phyloP scores from a whole-genome alignment of 2,888 invertebrate species.

The Meiosimyza decipiens region DNA sequence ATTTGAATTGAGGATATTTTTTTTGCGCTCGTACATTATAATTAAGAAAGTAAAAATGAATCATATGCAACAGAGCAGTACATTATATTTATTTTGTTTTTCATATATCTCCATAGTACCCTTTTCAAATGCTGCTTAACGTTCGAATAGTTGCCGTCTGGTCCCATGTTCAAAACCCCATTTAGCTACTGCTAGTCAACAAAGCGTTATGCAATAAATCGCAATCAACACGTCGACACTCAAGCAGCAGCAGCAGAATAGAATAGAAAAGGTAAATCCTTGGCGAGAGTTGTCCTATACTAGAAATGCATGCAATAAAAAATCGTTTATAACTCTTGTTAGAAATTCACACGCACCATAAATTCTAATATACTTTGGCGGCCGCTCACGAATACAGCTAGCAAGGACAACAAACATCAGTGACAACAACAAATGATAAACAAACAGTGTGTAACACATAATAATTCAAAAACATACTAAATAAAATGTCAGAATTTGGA shows the following conservation, averaged over 20 bases:
- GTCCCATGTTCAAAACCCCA: background rate
- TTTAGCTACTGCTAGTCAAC: background rate
- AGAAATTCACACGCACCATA: conserved; percentile 50
- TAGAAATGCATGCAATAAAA: conserved; percentile 45
- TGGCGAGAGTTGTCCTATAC: conserved; percentile 29
- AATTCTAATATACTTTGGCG: conserved; percentile 46
- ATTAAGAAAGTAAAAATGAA: no score
- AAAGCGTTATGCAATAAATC: conserved; percentile 37
- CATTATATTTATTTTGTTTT: no score
- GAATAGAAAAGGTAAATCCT: conserved; percentile 26
- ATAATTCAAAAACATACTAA: conserved; percentile 30
- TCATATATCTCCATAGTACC: no score
- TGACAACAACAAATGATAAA: conserved; percentile 11
- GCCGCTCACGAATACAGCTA: conserved; percentile 18
- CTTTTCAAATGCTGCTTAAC: no score
- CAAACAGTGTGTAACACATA: conserved; percentile 16
- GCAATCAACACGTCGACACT: conserved; percentile 41
- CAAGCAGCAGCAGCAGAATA: conserved; percentile 9
- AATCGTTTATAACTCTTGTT: conserved; percentile 50
- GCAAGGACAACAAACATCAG: conserved; percentile 7
- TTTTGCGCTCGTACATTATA: no score
- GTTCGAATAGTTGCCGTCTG: background rate
- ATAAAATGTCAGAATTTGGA: background rate
- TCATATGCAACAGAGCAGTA: no score
- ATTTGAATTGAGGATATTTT: no score